Evolutionary conservation across 2,888 invertebrate species (phyloP), one percentile per base, ranked within the genome.

Genomic region (Perizoma flavofasciatum): DNA sequence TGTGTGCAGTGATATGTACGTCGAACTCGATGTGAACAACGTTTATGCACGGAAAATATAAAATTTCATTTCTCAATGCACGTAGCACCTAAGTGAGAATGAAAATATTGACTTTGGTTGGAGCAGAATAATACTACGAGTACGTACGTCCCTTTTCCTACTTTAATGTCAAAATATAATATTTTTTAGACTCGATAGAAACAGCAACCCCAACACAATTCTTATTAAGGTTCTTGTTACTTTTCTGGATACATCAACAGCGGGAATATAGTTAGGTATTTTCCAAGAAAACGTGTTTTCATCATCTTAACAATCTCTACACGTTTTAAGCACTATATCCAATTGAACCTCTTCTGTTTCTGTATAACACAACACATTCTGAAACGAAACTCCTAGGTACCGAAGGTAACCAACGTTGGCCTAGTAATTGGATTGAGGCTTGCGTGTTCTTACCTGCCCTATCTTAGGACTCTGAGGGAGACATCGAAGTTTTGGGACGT

Each of bases 401-500:
- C 1, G 22, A 58, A 54, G 57, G 61, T 61, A 57, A 54, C 57
- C 57, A 40, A 46, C 49, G 46, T 32, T 50, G 47, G 35, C 34
- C 33, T 54, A 44, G 58, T 62, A 55, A 62, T 62, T 58, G 61
- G 61, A 62, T 58, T 51, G 58, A 58, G 58, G 51, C 61, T 62
- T 58, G 54, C 54, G 52, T 49, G 52, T 61, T 48, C 60, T 61
- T 48, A 53, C 49, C 55, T 51, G 51, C 37, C 51, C 55, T 60
- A 55, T 52, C 60, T 51, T n/a, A 61, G 43, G 49, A 55, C 55
- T 55, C 59, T 50, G 33, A 60, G 45, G 52, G 45, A 53, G 52
- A 61, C 56, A 61, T 61, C 52, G 49, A 61, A 49, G 53, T 54
- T 53, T 49, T 10, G 49, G 56, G 49, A 41, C 57, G 56, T 61